Percentiles rank a stretch among this genome's conserved stretches.
These are phyloP conservation scores for Bolborhynchus lineola DNA, from an alignment of 2,113 vertebrate species.

Conservation along the genomic window DNA sequence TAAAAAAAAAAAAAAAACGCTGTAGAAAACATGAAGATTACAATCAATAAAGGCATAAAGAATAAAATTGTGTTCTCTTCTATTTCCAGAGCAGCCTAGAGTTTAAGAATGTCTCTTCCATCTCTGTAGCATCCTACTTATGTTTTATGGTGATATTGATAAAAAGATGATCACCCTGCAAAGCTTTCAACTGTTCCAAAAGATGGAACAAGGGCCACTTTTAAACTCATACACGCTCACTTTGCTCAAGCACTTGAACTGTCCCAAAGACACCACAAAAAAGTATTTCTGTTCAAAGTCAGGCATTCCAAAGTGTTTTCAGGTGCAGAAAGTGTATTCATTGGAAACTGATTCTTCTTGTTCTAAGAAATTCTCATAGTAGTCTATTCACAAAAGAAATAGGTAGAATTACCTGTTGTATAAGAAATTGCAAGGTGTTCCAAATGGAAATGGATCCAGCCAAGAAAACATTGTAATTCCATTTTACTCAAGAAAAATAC, in stretches of 20 bases:
- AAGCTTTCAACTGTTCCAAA: not conserved
- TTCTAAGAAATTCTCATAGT: not conserved
- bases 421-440: not conserved
- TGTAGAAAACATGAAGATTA: not conserved
- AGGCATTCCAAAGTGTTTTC: not conserved
- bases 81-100: not conserved
- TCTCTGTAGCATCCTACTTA: not conserved
- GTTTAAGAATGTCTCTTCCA: not conserved
- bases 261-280: not conserved
- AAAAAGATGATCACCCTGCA: rapidly evolving
- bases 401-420: not conserved
- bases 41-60: not conserved
- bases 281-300: not conserved
- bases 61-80: not conserved
- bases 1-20: not conserved
- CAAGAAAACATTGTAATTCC: not conserved
- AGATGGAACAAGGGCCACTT: not conserved
- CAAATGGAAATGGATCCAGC: not conserved
- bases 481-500: not conserved
- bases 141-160: not conserved
- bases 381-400: not conserved
- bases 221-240: not conserved
- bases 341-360: not conserved
- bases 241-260: not conserved
- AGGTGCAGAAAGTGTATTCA: not conserved